Percentiles rank a stretch among this genome's conserved stretches.
These are phyloP conservation scores for Allacma fusca DNA, from an alignment of 2,888 invertebrate species.

Conservation along the genomic window DNA sequence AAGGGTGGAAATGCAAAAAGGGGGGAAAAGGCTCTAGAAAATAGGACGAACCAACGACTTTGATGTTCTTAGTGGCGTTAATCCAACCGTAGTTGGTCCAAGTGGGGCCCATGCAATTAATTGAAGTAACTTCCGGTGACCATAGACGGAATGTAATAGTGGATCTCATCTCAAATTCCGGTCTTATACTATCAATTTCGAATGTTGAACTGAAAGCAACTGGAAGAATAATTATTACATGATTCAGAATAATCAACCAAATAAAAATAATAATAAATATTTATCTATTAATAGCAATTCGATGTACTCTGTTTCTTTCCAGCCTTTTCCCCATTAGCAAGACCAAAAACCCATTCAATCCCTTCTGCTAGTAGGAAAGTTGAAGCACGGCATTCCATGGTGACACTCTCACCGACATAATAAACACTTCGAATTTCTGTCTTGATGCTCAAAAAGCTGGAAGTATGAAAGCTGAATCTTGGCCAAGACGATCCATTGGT, in stretches of 20 bases:
- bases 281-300: too few relatives aligned
- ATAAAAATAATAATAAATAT: too few relatives aligned
- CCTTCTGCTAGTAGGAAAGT: not conserved
- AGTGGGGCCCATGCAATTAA: not conserved
- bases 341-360: constrained; percentile 6
- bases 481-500: too few relatives aligned
- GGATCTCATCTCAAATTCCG: not conserved
- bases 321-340: not conserved
- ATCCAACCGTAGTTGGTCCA: constrained; percentile 2
- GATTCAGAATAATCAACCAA: too few relatives aligned
- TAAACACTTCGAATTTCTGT: not conserved
- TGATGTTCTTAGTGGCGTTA: not conserved
- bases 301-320: not conserved
- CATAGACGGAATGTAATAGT: not conserved
- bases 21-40: too few relatives aligned
- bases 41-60: not conserved
- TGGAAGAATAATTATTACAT: not conserved
- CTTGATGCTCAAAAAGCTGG: not conserved
- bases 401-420: not conserved
- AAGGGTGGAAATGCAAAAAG: too few relatives aligned
- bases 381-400: not conserved
- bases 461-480: too few relatives aligned
- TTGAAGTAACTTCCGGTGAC: not conserved
- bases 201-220: not conserved
- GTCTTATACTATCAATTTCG: not conserved